Evolutionary conservation across 2,797 vertebrate species (phyloP).

Genomic region (Falco novaeseelandiae): DNA sequence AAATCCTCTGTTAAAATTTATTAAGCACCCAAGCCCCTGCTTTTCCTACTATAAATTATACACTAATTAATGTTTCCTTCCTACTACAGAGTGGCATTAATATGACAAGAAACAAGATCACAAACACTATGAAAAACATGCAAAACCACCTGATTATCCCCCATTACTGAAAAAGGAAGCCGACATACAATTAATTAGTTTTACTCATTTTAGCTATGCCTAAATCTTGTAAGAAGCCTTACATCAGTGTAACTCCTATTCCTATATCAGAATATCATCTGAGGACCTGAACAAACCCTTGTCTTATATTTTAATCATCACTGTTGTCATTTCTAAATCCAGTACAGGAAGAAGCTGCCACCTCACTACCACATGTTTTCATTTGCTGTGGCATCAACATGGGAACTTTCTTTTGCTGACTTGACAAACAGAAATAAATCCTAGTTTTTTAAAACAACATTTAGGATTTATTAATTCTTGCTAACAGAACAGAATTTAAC

Average conservation of each 20-base stretch:
- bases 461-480: background rate
- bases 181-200: background rate
- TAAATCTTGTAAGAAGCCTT: background rate
- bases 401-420: background rate
- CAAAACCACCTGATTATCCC: slow-evolving; percentile 4
- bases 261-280: background rate
- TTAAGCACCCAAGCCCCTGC: background rate
- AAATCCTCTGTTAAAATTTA: background rate
- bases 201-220: background rate
- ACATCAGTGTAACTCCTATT: background rate
- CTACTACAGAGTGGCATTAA: background rate
- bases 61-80: slow-evolving; percentile 27
- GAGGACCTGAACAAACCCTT: background rate
- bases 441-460: background rate
- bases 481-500: background rate
- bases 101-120: slow-evolving; percentile 1
- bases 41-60: background rate
- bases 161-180: background rate
- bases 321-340: background rate
- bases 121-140: background rate
- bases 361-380: background rate
- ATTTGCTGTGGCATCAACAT: background rate
- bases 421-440: background rate
- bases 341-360: background rate
- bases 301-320: background rate